Evolutionary conservation across 2,888 invertebrate species (phyloP).

Genomic region (Platypus cylindrus): DNA sequence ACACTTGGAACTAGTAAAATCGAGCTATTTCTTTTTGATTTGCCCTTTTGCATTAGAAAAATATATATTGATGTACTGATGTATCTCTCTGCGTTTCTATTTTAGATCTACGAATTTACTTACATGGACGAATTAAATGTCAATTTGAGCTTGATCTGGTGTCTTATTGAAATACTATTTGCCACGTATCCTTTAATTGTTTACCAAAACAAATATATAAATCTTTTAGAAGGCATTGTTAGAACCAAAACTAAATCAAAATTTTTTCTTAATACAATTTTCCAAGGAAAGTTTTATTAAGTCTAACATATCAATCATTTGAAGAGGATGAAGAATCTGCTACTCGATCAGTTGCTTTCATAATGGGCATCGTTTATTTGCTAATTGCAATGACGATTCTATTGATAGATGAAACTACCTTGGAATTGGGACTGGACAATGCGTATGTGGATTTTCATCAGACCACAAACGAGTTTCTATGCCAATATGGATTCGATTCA

Average conservation of each 20-base stretch:
- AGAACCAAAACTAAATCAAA: no score
- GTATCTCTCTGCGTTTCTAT: no score
- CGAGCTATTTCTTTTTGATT: no score
- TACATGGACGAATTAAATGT: conserved; percentile 74
- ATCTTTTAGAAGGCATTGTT: no score
- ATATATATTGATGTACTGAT: no score
- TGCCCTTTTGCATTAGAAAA: no score
- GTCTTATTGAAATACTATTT: conserved; percentile 72
- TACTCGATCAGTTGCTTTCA: conserved; percentile 88
- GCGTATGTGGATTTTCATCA: conserved; percentile 85
- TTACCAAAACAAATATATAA: no score
- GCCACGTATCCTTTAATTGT: conserved; percentile 74
- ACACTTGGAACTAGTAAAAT: no score
- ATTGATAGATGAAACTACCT: conserved; percentile 73
- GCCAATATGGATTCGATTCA: conserved; percentile 68
- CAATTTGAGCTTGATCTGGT: conserved; percentile 95
- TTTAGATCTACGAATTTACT: conserved; percentile 69
- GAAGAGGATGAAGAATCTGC: conserved; percentile 84
- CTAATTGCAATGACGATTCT: conserved; percentile 87
- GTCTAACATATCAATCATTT: conserved; percentile 84
- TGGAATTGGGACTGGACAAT: conserved; percentile 84
- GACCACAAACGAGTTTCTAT: conserved; percentile 72
- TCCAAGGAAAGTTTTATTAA: conserved; percentile 65
- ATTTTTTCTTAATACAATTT: neutral
- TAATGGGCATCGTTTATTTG: conserved; percentile 82